phyloP scores from a whole-genome alignment of 1,140 invertebrate species.

The Drosophila nasuta region DNA sequence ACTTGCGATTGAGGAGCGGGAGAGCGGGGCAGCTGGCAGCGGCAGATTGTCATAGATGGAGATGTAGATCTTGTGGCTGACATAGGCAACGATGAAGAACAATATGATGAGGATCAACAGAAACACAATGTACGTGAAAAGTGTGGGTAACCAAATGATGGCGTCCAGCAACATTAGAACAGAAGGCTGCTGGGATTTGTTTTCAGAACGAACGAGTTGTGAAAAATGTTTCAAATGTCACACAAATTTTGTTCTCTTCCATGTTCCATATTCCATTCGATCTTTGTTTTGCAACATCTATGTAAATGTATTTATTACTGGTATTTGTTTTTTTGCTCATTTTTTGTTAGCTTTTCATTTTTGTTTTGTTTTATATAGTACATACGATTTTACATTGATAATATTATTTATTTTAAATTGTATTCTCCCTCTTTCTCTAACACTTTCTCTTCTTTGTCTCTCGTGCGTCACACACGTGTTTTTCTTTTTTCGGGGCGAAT shows the following conservation, averaged over 20 bases:
- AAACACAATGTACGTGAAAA: slow-evolving; percentile 78
- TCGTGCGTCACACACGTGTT: slow-evolving; percentile 1
- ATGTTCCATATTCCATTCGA: background rate
- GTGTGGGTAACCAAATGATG: slow-evolving; percentile 77
- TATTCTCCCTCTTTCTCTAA: slow-evolving; percentile 36
- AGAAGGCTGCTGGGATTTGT: slow-evolving; percentile 25
- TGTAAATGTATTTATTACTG: slow-evolving; percentile 83
- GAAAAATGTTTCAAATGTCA: slow-evolving; percentile 33
- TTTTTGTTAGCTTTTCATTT: slow-evolving; percentile 48
- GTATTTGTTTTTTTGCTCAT: slow-evolving; percentile 53
- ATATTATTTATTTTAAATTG: slow-evolving; percentile 74
- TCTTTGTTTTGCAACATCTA: slow-evolving; percentile 78
- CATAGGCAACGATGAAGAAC: slow-evolving; percentile 80
- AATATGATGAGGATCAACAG: slow-evolving; percentile 74
- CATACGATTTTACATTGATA: slow-evolving; percentile 82
- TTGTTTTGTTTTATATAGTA: slow-evolving; percentile 55
- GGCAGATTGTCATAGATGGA: slow-evolving; percentile 79
- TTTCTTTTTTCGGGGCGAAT: background rate
- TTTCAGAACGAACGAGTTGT: background rate
- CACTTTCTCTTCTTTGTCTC: slow-evolving; percentile 20
- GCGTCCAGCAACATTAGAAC: slow-evolving; percentile 74
- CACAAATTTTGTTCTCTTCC: background rate
- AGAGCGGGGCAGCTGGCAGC: slow-evolving; percentile 43
- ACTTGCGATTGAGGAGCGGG: slow-evolving; percentile 4
- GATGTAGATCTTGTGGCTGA: slow-evolving; percentile 79